Conservation (phyloP, 2,888 invertebrate genomes). For the Ectobius pallidus region DNA sequence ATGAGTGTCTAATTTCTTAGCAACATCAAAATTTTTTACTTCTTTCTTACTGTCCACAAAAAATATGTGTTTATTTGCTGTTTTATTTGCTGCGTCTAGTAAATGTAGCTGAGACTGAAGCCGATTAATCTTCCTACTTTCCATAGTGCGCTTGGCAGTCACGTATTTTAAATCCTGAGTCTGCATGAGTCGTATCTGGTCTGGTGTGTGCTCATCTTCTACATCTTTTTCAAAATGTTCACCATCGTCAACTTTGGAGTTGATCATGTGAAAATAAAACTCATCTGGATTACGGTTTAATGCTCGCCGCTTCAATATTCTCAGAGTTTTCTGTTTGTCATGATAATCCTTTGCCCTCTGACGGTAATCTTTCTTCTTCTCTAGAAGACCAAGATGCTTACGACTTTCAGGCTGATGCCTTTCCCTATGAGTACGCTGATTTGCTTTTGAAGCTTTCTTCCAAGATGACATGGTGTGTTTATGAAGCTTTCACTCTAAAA, state of each 20-base stretch:
- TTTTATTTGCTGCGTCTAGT: slow-evolving; percentile 72
- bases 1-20: slow-evolving; percentile 75
- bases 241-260: slow-evolving; percentile 71
- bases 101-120: slow-evolving; percentile 82
- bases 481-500: no score
- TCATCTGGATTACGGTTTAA: slow-evolving; percentile 97
- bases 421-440: slow-evolving; percentile 84
- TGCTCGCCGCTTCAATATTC: slow-evolving; percentile 80
- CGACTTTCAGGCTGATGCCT: slow-evolving; percentile 82
- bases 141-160: slow-evolving; percentile 82
- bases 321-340: slow-evolving; percentile 81
- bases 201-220: slow-evolving; percentile 75
- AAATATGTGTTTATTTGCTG: slow-evolving; percentile 77
- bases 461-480: slow-evolving; percentile 88
- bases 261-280: slow-evolving; percentile 97
- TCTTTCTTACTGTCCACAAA: slow-evolving; percentile 73
- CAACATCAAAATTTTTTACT: slow-evolving; percentile 68
- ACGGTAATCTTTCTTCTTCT: slow-evolving; percentile 90
- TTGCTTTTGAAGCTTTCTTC: slow-evolving; percentile 85
- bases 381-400: slow-evolving; percentile 78
- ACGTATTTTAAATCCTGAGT: slow-evolving; percentile 92
- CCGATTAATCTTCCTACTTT: slow-evolving; percentile 76
- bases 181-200: slow-evolving; percentile 87
- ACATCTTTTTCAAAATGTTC: slow-evolving; percentile 69
- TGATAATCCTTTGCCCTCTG: slow-evolving; percentile 79